phyloP scores from a whole-genome alignment of 2,113 vertebrate species.

The Dunckerocampus dactyliophorus region DNA sequence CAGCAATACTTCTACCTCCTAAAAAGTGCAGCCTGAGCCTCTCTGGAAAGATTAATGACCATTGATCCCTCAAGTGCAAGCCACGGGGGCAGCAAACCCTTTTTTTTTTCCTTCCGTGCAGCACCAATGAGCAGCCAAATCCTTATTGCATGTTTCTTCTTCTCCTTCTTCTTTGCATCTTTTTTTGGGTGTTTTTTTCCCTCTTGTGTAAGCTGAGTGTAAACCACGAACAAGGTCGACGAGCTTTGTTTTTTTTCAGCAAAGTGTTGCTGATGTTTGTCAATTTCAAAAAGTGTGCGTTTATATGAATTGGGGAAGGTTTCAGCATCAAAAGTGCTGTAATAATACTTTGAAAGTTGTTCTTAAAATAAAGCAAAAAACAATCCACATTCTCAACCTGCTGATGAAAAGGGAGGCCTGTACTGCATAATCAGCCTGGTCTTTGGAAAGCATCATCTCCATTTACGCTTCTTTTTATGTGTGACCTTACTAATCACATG shows the following conservation, averaged over 20 bases:
- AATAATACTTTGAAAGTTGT: constrained; percentile 1
- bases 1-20: constrained; percentile 62
- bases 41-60: constrained; percentile 74
- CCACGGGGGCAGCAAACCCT: constrained; percentile 52
- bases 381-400: constrained; percentile 3
- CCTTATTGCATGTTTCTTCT: constrained; percentile 48
- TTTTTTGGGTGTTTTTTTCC: constrained; percentile 16
- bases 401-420: constrained; percentile 24
- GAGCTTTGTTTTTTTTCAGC: constrained; percentile 33
- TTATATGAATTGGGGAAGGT: constrained; percentile 13
- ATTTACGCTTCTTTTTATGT: constrained; percentile 19
- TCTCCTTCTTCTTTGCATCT: constrained; percentile 18
- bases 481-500: constrained; percentile 36
- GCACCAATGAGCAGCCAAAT: constrained; percentile 50
- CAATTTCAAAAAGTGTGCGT: constrained; percentile 12
- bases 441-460: constrained; percentile 20
- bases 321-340: constrained; percentile 1
- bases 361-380: constrained; percentile 12
- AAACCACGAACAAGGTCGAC: constrained; percentile 40
- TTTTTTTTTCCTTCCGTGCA: constrained; percentile 31
- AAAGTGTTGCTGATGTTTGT: constrained; percentile 32
- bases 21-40: constrained; percentile 67
- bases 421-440: constrained; percentile 44
- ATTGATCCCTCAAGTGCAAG: constrained; percentile 61
- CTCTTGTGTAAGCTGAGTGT: constrained; percentile 13